phyloP scores from a whole-genome alignment of 2,797 vertebrate genomes.

The Notoglanidium macrostoma region DNA sequence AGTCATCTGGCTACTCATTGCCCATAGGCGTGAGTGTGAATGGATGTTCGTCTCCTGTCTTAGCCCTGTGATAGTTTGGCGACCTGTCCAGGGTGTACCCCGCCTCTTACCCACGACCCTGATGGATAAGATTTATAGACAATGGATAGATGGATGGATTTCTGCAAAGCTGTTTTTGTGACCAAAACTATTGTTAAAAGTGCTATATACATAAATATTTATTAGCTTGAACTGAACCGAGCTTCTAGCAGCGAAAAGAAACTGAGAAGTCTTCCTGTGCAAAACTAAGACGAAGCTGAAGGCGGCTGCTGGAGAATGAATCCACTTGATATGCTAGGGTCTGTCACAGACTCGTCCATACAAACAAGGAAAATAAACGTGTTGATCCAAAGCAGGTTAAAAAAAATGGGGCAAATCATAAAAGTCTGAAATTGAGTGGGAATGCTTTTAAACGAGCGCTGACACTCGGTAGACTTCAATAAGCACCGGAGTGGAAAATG shows the following conservation, averaged over 20 bases:
- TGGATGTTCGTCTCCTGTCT: no score
- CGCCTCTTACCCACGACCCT: no score
- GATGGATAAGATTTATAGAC: no score
- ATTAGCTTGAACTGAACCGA: background rate
- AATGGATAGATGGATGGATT: no score
- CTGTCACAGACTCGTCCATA: background rate
- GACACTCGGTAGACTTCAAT: background rate
- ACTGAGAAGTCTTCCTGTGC: background rate
- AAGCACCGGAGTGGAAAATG: slow-evolving; percentile 17
- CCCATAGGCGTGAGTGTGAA: no score
- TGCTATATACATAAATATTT: background rate
- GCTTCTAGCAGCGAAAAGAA: background rate
- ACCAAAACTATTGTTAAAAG: background rate
- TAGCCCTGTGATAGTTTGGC: no score
- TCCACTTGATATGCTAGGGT: background rate
- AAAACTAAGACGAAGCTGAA: background rate
- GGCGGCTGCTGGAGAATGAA: background rate
- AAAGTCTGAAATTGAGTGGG: background rate
- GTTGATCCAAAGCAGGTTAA: background rate
- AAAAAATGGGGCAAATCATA: background rate
- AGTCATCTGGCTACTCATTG: no score
- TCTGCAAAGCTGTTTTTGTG: background rate
- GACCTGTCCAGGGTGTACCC: no score
- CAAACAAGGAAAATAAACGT: background rate
- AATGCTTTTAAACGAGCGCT: background rate